These are phyloP conservation scores for Stegastes partitus DNA, from an alignment of 2,113 vertebrate species.

Conservation along the genomic window DNA sequence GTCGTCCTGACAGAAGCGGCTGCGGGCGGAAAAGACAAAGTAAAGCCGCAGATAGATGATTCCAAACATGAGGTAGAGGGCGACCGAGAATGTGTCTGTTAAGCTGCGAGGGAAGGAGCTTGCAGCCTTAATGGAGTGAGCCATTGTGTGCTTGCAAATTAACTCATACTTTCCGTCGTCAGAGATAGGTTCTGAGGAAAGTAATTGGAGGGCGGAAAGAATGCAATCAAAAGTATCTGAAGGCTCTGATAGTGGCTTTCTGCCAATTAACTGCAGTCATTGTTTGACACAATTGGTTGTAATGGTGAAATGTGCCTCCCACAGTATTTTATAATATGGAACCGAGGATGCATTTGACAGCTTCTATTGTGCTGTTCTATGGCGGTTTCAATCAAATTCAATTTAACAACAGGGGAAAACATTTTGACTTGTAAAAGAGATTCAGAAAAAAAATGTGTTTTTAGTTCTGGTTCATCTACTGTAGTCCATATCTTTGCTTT, in stretches of 20 bases:
- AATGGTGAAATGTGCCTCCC: slow-evolving; percentile 52
- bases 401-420: slow-evolving; percentile 27
- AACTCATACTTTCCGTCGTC: slow-evolving; percentile 57
- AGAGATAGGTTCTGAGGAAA: slow-evolving; percentile 44
- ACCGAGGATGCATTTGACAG: slow-evolving; percentile 52
- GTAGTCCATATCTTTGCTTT: neutral
- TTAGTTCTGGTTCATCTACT: slow-evolving; percentile 10
- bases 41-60: slow-evolving; percentile 48
- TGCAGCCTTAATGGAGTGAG: slow-evolving; percentile 52
- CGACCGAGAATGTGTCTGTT: slow-evolving; percentile 19
- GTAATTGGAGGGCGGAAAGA: slow-evolving; percentile 45
- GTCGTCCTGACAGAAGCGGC: slow-evolving; percentile 20
- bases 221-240: slow-evolving; percentile 56
- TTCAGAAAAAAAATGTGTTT: neutral
- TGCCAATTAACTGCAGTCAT: slow-evolving; percentile 55
- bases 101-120: slow-evolving; percentile 35
- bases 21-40: slow-evolving; percentile 32
- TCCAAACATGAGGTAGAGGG: slow-evolving; percentile 39
- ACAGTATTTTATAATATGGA: slow-evolving; percentile 45
- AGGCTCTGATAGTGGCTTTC: slow-evolving; percentile 37
- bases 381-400: slow-evolving; percentile 50
- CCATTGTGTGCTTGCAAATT: slow-evolving; percentile 61
- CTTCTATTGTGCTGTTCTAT: slow-evolving; percentile 28
- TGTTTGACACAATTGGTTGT: slow-evolving; percentile 64
- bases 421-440: slow-evolving; percentile 28